phyloP scores from a whole-genome alignment of 2,113 vertebrate species.

The Ammospiza nelsoni region DNA sequence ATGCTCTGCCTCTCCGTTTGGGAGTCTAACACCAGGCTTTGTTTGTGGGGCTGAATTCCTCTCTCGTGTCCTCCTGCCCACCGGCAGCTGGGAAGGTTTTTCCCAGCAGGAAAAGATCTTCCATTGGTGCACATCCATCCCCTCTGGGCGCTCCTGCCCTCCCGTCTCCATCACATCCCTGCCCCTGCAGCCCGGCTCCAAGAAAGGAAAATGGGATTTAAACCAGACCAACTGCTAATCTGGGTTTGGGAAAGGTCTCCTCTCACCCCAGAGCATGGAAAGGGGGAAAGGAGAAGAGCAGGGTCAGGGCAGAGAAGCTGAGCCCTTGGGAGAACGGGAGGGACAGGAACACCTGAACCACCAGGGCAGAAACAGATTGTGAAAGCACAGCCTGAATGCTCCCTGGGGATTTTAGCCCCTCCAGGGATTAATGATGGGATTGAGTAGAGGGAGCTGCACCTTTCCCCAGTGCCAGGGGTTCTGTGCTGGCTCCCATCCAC shows the following conservation, averaged over 20 bases:
- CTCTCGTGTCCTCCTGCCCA: background rate
- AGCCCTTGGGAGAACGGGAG: background rate
- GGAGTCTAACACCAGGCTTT: background rate
- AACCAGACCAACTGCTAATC: background rate
- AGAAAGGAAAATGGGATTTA: background rate
- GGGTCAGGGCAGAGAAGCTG: accelerated
- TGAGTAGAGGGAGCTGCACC: background rate
- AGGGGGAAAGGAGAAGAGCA: background rate
- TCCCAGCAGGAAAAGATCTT: background rate
- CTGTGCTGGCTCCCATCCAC: background rate
- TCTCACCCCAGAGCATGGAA: accelerated
- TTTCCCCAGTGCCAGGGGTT: background rate
- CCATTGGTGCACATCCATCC: too few relatives aligned
- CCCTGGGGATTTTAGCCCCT: background rate
- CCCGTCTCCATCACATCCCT: too few relatives aligned
- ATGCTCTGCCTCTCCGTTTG: background rate
- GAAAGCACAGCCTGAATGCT: background rate
- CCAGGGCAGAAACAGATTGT: background rate
- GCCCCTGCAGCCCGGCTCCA: accelerated
- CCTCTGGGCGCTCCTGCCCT: background rate
- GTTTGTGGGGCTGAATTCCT: accelerated
- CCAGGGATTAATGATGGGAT: background rate
- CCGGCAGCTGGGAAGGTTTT: background rate
- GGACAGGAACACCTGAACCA: background rate
- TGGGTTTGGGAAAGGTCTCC: background rate